A percentile compares a stretch with the other conserved stretches of the same genome.
These are phyloP conservation scores for Erinaceus europaeus DNA, from an alignment of 2,113 vertebrate genomes.

Conservation along the genomic window DNA sequence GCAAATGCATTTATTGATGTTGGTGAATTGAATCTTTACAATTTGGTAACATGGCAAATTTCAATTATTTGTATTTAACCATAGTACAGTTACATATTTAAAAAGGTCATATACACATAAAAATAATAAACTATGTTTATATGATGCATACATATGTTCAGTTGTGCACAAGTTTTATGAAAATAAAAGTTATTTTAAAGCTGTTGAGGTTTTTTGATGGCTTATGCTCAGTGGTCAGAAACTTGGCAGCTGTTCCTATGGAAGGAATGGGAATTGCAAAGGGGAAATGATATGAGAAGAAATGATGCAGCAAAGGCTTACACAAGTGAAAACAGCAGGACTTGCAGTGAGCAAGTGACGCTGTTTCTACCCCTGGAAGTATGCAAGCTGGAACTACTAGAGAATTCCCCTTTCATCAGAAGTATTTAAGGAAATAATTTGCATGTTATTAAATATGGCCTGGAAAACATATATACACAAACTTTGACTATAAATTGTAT, in stretches of 20 bases:
- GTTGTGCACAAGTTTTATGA: neutral
- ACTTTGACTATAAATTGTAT: neutral
- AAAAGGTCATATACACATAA: too few relatives aligned
- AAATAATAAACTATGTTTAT: too few relatives aligned
- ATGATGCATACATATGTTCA: too few relatives aligned
- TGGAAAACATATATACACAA: neutral
- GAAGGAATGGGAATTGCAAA: neutral
- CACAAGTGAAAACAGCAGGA: neutral
- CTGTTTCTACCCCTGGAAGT: neutral
- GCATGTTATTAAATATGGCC: neutral
- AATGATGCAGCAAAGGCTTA: neutral
- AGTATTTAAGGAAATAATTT: constrained; percentile 1
- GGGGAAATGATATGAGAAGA: neutral
- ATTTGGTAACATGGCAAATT: neutral
- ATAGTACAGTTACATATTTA: neutral
- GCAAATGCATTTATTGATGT: neutral
- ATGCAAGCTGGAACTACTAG: neutral
- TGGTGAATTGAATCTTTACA: neutral
- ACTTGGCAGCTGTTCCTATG: neutral
- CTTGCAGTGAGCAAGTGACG: neutral
- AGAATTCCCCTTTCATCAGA: neutral
- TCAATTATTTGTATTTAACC: neutral
- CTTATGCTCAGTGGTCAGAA: neutral
- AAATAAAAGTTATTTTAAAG: neutral
- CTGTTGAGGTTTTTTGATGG: neutral